phyloP scores from a whole-genome alignment of 2,888 invertebrate species.

The Synanthedon tipuliformis region DNA sequence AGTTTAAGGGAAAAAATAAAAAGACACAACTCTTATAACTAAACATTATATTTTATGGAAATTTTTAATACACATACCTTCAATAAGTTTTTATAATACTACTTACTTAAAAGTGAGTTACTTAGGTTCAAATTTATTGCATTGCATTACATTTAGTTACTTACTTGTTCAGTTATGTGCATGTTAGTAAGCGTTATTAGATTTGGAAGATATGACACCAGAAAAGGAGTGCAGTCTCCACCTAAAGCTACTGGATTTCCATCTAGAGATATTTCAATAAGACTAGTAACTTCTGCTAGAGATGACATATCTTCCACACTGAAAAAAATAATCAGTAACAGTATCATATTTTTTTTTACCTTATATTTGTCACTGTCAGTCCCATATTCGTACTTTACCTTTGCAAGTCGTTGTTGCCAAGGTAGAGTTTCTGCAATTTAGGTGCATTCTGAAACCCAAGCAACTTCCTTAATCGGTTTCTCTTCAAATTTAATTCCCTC shows the following conservation, averaged over 20 bases:
- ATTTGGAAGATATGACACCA: conserved; percentile 83
- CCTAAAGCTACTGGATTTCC: conserved; percentile 85
- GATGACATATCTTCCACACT: conserved; percentile 90
- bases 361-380: background rate
- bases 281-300: conserved; percentile 79
- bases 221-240: conserved; percentile 84
- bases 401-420: conserved; percentile 83
- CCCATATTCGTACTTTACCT: conserved; percentile 32
- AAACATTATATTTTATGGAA: no score
- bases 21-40: no score
- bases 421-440: conserved; percentile 81
- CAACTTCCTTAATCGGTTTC: conserved; percentile 85
- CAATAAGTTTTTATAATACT: no score
- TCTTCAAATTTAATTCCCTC: conserved; percentile 88
- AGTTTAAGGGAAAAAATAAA: no score
- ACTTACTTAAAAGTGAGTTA: no score
- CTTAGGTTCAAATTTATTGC: no score
- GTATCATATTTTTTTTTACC: no score
- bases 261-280: conserved; percentile 88
- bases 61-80: no score
- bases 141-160: conserved; percentile 9
- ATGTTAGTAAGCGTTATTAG: conserved; percentile 80
- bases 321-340: conserved; percentile 13
- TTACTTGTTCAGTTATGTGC: conserved; percentile 80
- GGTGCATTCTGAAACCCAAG: conserved; percentile 83